Base-by-base conservation (phyloP, 2,113 vertebrate species). In the Lagenorhynchus albirostris region DNA sequence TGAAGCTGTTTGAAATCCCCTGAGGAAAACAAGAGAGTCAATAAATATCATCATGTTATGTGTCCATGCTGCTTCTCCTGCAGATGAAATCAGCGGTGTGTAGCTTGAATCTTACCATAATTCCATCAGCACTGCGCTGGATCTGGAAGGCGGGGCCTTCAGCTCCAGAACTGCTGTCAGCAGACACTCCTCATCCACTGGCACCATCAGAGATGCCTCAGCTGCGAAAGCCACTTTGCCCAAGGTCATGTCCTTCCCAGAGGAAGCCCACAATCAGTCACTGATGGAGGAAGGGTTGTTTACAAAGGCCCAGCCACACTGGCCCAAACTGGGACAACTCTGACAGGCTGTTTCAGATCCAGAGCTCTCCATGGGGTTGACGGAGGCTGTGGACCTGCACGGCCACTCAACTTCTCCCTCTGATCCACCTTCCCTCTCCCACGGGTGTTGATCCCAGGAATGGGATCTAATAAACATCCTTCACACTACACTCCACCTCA, bases 11-110 rank as follows among this genome's bases (percentile, higher is more conserved):
- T 68, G 79, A 89, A 96, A 89, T 8, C 68, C 47, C 79, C 33
- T 9, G 38, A 89, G 74, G 79, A 90, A 96, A 97, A 92, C 44
- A 85, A 71, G 11, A 85, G 55, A 81, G 62, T 92, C 74, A 95
- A 80, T 70, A 97, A 83, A 73, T 83, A 74, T 2, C 23, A 58
- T 47, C 20, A 15, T 41, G 53, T 71, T 47, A 67, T 47, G 67
- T 82, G 31, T 29, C 60, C 88, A 17, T 25, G 14, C 5, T 82
- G 68, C 29, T 68, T 58, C 63, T 94, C 55, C 67, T 68, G 33
- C 8, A 96, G 76, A 93, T 41, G 47, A 87, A 70, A 63, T 71
- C 60, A 67, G 82, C 12, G n/a, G 21, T 47, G 14, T 50, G 38
- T 8, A 82, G 58, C 77, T 33, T 70, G 60, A 73, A 38, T 91